phyloP scores from a whole-genome alignment of 2,888 invertebrate genomes.

The Pilophorus perplexus region DNA sequence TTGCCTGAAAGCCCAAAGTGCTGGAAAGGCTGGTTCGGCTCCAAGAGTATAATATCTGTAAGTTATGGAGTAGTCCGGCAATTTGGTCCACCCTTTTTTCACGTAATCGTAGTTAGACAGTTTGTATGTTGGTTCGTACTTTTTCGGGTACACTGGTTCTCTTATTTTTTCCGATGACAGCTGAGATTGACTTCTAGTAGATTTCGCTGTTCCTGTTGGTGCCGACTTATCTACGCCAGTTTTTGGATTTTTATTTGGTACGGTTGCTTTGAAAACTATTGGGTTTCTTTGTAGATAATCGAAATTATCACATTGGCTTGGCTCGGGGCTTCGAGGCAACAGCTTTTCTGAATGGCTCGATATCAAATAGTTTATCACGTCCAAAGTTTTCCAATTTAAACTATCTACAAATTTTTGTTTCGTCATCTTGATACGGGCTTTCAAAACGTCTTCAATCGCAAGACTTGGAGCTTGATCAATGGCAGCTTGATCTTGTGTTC shows the following conservation, averaged over 20 bases:
- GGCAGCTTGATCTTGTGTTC: not conserved
- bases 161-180: not conserved
- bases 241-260: not conserved
- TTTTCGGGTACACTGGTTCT: not conserved
- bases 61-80: constrained; percentile 27
- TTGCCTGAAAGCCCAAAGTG: constrained; percentile 18
- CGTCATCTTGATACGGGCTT: not conserved
- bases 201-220: not conserved
- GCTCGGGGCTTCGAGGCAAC: not conserved
- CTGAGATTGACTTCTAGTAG: not conserved
- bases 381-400: not conserved
- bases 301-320: not conserved
- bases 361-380: constrained; percentile 13
- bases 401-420: not conserved
- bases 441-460: not conserved
- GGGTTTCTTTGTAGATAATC: not conserved
- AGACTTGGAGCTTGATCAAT: not conserved
- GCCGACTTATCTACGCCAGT: not conserved
- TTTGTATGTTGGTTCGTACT: constrained; percentile 28
- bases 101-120: constrained; percentile 32
- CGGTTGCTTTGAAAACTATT: not conserved
- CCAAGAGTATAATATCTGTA: constrained; percentile 19
- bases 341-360: not conserved
- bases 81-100: constrained; percentile 30
- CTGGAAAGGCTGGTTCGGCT: constrained; percentile 14